These are phyloP conservation scores for Calypte anna DNA, from an alignment of 2,113 vertebrate genomes.

Conservation along the genomic window DNA sequence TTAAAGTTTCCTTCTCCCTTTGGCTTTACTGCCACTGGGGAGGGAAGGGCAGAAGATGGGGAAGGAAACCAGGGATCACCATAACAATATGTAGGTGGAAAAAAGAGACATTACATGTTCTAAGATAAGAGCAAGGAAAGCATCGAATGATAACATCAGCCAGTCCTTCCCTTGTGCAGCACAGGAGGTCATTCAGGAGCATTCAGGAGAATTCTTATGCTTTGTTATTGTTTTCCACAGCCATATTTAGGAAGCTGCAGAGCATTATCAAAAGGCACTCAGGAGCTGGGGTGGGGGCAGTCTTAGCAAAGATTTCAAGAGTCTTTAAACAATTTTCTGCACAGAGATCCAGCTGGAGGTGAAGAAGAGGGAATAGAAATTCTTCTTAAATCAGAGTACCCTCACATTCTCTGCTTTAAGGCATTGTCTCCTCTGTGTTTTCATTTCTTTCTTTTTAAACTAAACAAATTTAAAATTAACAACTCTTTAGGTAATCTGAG, in stretches of 20 bases:
- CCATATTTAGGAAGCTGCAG: background rate
- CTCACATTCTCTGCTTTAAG: background rate
- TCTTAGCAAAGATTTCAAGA: slow-evolving; percentile 11
- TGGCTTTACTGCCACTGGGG: slow-evolving; percentile 1
- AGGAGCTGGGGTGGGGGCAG: background rate
- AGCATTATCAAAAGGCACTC: slow-evolving; percentile 27
- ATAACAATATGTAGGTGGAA: slow-evolving; percentile 50
- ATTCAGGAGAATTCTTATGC: slow-evolving; percentile 15
- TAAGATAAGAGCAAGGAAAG: slow-evolving; percentile 47
- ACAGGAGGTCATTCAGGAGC: slow-evolving; percentile 28
- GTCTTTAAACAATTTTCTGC: background rate
- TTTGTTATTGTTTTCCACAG: background rate
- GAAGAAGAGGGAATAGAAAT: background rate
- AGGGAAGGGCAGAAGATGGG: background rate
- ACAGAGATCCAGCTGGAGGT: background rate
- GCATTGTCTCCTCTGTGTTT: slow-evolving; percentile 25
- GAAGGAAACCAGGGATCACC: slow-evolving; percentile 38
- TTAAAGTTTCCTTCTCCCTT: slow-evolving; percentile 48
- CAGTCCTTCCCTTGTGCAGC: background rate
- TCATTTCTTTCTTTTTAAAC: slow-evolving; percentile 25
- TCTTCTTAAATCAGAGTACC: slow-evolving; percentile 24
- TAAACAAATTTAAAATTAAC: slow-evolving; percentile 37
- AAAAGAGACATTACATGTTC: background rate
- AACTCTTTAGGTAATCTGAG: slow-evolving; percentile 1
- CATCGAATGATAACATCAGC: slow-evolving; percentile 9